A percentile compares a stretch with the other conserved stretches of the same genome.
phyloP scores from a whole-genome alignment of 64 coral and sea anemone genomes.

The Cladopsammia gracilis region DNA sequence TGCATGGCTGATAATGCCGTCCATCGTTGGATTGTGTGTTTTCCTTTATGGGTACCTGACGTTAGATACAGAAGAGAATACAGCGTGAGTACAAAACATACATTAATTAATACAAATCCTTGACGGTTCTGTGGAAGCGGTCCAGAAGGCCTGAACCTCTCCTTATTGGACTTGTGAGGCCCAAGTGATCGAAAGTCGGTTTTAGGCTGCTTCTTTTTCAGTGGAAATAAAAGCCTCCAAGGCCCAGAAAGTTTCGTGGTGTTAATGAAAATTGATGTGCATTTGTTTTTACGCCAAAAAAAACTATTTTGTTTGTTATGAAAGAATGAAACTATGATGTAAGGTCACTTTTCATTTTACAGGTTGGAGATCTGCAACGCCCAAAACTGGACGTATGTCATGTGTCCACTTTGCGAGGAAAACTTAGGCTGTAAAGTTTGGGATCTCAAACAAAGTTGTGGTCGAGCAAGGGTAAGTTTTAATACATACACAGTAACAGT shows the following conservation, averaged over 20 bases:
- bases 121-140: no score
- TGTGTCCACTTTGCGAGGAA: slow-evolving; percentile 95
- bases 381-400: slow-evolving; percentile 91
- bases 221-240: no score
- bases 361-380: slow-evolving; percentile 90
- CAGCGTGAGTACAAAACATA: slow-evolving; percentile 81
- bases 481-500: neutral
- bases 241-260: no score
- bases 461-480: slow-evolving; percentile 79
- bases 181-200: no score
- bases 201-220: no score
- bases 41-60: slow-evolving; percentile 92
- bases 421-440: slow-evolving; percentile 86
- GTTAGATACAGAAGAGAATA: slow-evolving; percentile 75
- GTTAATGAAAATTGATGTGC: no score
- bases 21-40: slow-evolving; percentile 83
- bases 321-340: no score
- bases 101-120: neutral
- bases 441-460: slow-evolving; percentile 90
- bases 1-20: slow-evolving; percentile 93
- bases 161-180: no score
- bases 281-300: no score
- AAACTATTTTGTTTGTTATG: no score
- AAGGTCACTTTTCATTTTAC: neutral
- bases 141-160: no score